Evolutionary conservation across 2,888 invertebrate genomes (phyloP), one percentile per base, ranked within the genome.

Genomic region (Disparrhopalites patrizii): DNA sequence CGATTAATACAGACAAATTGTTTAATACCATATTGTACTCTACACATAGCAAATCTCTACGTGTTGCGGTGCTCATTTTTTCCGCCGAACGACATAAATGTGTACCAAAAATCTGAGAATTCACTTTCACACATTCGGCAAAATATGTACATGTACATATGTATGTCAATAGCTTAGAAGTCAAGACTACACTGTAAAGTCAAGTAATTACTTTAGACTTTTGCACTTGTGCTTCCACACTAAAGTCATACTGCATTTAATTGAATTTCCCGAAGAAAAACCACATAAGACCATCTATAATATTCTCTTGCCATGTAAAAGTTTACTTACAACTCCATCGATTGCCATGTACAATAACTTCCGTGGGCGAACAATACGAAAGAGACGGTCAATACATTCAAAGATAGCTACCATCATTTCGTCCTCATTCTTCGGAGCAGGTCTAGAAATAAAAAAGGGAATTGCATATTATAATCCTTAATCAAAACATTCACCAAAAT

Each of bases 341-440:
- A 99, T 97, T 61, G 99, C 99, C 98, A 99, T 98, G 80, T 99
- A 99, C 70, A 99, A 81, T 51, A 99, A 74, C 79, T 93, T 93
- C 76, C 93, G 84, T 0, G 97, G 97, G 72, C 96, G 83, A 0
- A 96, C 93, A 76, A 97, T 96, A 55, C 87, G 84, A 81, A 98
- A 93, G 68, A 99, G 83, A 67, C 97, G 83, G 81, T 99, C 99
- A 72, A 99, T 97, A 80, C 96, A 98, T 77, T 97, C 97, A 79
- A 99, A 99, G 78, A 99, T 99, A 52, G 94, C 92, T 55, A 95
- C 85, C 96, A 99, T 99, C 99, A 99, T 99, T 83, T 99, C 99
- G 77, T 98, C 97, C 80, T 99, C 99, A 82, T 95, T 91, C 80
- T 91, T 93, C 0, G 99, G 99, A 0, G 98, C 89, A 1, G 97